Base-by-base conservation (phyloP, 2,888 invertebrate species). In the Orchesella flavescens region DNA sequence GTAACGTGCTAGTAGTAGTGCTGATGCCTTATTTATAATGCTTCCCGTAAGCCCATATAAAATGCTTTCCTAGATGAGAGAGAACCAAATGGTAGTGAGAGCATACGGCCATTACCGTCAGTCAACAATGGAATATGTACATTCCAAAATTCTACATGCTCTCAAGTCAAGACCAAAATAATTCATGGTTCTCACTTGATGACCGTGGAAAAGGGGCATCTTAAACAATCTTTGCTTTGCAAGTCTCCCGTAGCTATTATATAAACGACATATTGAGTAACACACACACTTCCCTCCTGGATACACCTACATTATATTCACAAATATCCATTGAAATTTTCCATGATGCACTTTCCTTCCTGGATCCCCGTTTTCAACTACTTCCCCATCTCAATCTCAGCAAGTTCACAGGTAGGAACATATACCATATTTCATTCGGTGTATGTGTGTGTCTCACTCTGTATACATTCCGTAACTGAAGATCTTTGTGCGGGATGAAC, bases 101-200 rank as follows among this genome's bases (percentile, higher is more conserved):
- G 61, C 19, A 49, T 34, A 68, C 23, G 66, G 55, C 72, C 80
- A 80, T 80, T 80, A 80, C n/a, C 73, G 73, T 80, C 73, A 80
- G 73, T 80, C 80, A 80, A 80, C 80, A 80, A 80, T 73, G 65
- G 73, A 73, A 80, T 34, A 34, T 34, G 3, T 34, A 34, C 34
- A 34, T 34, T 34, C 34, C 7, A 34, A 34, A 34, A 7, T 57
- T 80, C 55, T 80, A 46, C 55, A 65, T n/a, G 46, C 24, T 73
- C n/a, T n/a, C n/a, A n/a, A n/a, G n/a, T n/a, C 73, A 65, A 63
- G 57, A 4, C 55, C 57, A 53, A 72, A 80, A 80, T 73, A 73
- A 80, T 73, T 80, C 73, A 80, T 79, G 79, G 49, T 57, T 15
- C 66, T 61, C 57, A 19, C 72, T 73, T 80, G 80, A 73, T 73